Evolutionary conservation across 2,797 vertebrate species (phyloP).

Genomic region (Glyptemys insculpta): DNA sequence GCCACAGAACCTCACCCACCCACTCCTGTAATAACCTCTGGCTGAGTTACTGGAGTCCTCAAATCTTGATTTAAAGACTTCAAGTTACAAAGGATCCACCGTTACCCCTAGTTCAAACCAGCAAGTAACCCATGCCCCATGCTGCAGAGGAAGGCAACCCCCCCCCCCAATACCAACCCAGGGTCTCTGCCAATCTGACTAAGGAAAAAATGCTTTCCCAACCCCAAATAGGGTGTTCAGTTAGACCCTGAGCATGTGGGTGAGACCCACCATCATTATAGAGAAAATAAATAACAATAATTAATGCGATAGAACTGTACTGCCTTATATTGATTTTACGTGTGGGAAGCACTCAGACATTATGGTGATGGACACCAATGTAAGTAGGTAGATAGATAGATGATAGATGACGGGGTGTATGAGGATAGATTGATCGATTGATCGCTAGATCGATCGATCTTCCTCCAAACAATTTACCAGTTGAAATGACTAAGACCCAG

Average conservation of each 20-base stretch:
- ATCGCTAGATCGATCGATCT: not conserved
- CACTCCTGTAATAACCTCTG: not conserved
- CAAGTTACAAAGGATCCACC: not conserved
- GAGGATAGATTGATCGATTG: too few species aligned
- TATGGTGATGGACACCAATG: not conserved
- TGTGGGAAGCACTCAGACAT: not conserved
- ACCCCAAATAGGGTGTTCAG: not conserved
- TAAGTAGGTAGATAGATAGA: not conserved
- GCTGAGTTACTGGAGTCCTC: not conserved
- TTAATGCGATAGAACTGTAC: not conserved
- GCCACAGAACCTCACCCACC: not conserved
- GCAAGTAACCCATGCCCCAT: not conserved
- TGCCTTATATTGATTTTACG: not conserved
- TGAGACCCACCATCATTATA: not conserved
- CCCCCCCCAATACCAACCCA: not conserved
- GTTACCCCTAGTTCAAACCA: not conserved
- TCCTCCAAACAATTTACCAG: not conserved
- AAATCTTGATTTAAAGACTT: not conserved
- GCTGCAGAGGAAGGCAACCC: not conserved
- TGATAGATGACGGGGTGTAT: not conserved
- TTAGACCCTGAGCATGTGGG: not conserved
- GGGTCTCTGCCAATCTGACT: not conserved
- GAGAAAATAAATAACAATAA: not conserved
- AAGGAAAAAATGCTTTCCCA: not conserved
- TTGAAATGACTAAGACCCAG: not conserved